Evolutionary conservation across 2,888 invertebrate genomes (phyloP), one percentile per base, ranked within the genome.

Genomic region (Cryptus armator): DNA sequence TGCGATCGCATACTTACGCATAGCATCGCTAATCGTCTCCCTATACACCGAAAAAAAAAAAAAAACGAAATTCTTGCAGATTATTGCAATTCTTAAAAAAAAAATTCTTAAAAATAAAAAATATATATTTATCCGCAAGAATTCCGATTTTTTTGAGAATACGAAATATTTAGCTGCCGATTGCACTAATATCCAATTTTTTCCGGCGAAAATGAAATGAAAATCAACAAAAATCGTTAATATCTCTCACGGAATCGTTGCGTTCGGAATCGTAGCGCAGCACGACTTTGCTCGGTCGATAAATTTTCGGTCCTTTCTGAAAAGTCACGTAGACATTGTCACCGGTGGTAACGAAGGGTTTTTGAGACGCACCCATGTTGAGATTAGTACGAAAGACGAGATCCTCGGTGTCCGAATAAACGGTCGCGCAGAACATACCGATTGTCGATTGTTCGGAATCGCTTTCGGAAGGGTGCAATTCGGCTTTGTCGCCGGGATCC

Each of bases 281-380:
- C 19, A 82, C 56, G 14, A 87, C 76, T 77, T 80, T 83, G 48
- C 56, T 74, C 44, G 86, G 80, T 64, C 64, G 79, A 32, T 71
- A 44, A 59, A 81, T 84, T 32, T 68, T 80, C 37, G 81, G 83
- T 19, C 71, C 68, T 81, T 78, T 86, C 14, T 84, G 71, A 72
- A 68, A 84, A 0, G 81, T 83, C 53, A 84, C 59, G 70, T 71
- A 84, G 19, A 78, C 77, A 19, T 86, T 87, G n/a, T 84, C 78
- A 53, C 84, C 84, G 24, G 24, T 77, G 3, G 43, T 19, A 51
- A 82, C 68, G 1, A 86, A 43, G 46, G 75, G 51, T 9, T 86
- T 84, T 68, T 75, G 59, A 5, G 70, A 70, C 0, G 75, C 71
- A 43, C 83, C 79, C 59, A 79, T 72, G 19, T 86, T 83, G 19